A percentile compares a stretch with the other conserved stretches of the same genome.
Evolutionary conservation across 2,113 vertebrate genomes (phyloP).

Genomic region (Pelobates fuscus): DNA sequence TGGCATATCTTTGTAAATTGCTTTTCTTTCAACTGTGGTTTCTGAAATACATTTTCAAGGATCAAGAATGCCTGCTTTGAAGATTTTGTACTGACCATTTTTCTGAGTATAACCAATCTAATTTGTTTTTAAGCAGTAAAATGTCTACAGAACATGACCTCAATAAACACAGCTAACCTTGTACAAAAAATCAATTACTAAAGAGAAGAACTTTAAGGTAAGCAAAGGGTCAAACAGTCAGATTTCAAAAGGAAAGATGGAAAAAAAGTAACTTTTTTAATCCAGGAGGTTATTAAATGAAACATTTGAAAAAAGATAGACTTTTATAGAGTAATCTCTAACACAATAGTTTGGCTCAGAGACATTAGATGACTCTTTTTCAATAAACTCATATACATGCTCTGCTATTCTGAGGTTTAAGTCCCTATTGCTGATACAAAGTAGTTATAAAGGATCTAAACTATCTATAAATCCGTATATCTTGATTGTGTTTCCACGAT

Average conservation of each 20-base stretch:
- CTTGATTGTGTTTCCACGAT: too few relatives aligned
- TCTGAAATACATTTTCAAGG: slow-evolving; percentile 42
- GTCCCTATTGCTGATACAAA: too few relatives aligned
- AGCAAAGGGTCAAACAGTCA: slow-evolving; percentile 54
- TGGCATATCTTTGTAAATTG: not conserved
- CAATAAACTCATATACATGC: too few relatives aligned
- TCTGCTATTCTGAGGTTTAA: too few relatives aligned
- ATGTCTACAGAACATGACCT: slow-evolving; percentile 60
- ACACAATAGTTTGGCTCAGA: slow-evolving; percentile 3
- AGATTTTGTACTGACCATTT: slow-evolving; percentile 48
- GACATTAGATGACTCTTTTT: too few relatives aligned
- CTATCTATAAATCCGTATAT: too few relatives aligned
- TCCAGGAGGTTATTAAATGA: slow-evolving; percentile 62
- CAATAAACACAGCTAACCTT: slow-evolving; percentile 58
- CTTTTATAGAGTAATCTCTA: slow-evolving; percentile 55
- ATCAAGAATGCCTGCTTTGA: slow-evolving; percentile 26
- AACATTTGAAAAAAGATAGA: slow-evolving; percentile 55
- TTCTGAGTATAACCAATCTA: slow-evolving; percentile 46
- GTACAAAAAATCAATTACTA: slow-evolving; percentile 69
- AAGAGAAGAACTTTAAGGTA: slow-evolving; percentile 55
- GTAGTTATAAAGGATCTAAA: too few relatives aligned
- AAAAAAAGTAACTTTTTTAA: slow-evolving; percentile 32
- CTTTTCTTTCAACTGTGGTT: not conserved
- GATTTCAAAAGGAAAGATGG: slow-evolving; percentile 53
- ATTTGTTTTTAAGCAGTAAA: slow-evolving; percentile 52